Evolutionary conservation across 2,113 vertebrate genomes (phyloP), one percentile per base, ranked within the genome.

Genomic region (Motacilla tschutschensis): DNA sequence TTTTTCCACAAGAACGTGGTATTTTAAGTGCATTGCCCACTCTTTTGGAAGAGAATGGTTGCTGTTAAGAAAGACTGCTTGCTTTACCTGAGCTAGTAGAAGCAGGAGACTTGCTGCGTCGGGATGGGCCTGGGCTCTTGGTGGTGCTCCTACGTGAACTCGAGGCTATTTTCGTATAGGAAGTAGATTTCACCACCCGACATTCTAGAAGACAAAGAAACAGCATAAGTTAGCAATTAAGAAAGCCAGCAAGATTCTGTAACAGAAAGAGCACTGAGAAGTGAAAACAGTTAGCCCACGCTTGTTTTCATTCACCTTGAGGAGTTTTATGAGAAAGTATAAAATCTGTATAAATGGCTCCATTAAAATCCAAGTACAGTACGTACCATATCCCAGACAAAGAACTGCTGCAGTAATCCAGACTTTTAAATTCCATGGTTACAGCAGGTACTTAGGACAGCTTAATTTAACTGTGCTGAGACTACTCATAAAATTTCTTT

Each of bases 51-150:
- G 9, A 79, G 18, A 67, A 24, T 17, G 24, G 35, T 36, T 55
- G 28, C 26, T 62, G 14, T 36, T 70, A 82, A 38, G 71, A 77
- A 85, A 57, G 33, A 59, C 38, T 67, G 5, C 19, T n/a, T 36
- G 24, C 58, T 73, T 95, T 95, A 99, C 99, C 98, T 97, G 99
- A 99, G 93, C 98, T 97, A 66, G 96, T 97, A 24, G 99, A 99
- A 64, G 98, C 99, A 8, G 99, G 99, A 46, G 99, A 99, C 91
- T 99, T 99, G 98, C 99, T 99, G 91, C 99, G 97, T 75, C 98
- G 96, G 19, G 98, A 98, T 14, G 98, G 97, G 28, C 98, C 98
- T 1, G 98, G 97, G 81, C 98, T 96, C 96, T 98, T 98, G 51
- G 98, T 98, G 62, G 98, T 98, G 87, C 97, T 97, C 64, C 97